Percentiles rank a stretch among this genome's conserved stretches.
These are phyloP conservation scores for Drosophila sproati DNA, from an alignment of 1,140 invertebrate genomes.

Conservation along the genomic window DNA sequence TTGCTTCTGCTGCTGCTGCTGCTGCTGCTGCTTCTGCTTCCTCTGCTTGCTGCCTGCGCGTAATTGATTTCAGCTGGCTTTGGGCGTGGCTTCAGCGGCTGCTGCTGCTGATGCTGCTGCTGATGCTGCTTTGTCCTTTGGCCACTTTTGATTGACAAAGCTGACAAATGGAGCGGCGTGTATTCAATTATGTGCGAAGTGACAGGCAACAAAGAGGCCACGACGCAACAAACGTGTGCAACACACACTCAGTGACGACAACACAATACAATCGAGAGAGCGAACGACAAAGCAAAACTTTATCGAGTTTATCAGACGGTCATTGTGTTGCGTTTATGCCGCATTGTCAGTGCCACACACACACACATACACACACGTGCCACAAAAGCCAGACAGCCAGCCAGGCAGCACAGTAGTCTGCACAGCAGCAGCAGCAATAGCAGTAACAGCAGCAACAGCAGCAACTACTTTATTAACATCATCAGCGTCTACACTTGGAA, in stretches of 20 bases:
- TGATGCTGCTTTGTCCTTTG: slow-evolving; percentile 25
- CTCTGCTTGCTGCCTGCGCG: background rate
- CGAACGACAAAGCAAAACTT: slow-evolving; percentile 22
- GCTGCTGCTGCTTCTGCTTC: background rate
- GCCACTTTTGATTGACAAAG: slow-evolving; percentile 66
- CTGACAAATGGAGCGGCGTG: slow-evolving; percentile 70
- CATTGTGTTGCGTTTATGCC: slow-evolving; percentile 56
- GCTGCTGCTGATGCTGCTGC: slow-evolving; percentile 10
- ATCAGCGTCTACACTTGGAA: slow-evolving; percentile 2
- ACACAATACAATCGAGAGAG: background rate
- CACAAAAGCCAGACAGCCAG: slow-evolving; percentile 10
- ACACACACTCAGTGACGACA: background rate
- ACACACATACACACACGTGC: slow-evolving; percentile 7
- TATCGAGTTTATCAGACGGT: slow-evolving; percentile 57
- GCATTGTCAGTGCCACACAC: slow-evolving; percentile 41
- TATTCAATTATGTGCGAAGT: slow-evolving; percentile 60
- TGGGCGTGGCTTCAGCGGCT: slow-evolving; percentile 4
- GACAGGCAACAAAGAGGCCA: slow-evolving; percentile 47
- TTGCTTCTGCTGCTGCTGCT: background rate
- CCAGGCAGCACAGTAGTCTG: background rate
- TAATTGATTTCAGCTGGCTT: slow-evolving; percentile 41
- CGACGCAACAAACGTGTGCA: slow-evolving; percentile 19
- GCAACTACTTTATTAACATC: slow-evolving; percentile 25
- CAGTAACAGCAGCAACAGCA: background rate
- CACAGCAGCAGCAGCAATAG: background rate